Evolutionary conservation across 2,797 vertebrate genomes (phyloP), one percentile per base, ranked within the genome.

Genomic region (Gymnothorax javanicus): DNA sequence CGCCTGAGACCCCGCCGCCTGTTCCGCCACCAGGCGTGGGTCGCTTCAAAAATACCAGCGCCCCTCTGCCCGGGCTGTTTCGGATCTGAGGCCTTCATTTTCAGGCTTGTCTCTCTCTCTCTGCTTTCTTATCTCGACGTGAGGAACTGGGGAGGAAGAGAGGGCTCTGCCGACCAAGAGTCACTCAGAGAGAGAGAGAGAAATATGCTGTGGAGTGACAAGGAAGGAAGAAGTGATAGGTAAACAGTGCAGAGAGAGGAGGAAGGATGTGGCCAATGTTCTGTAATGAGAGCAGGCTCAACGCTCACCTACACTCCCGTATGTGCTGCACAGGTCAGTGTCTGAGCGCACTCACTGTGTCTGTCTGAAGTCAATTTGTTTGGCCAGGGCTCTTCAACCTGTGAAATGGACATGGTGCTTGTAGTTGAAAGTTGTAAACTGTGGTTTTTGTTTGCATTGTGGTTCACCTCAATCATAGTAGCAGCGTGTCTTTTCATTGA

Each of bases 321-420:
- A 99, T 99, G 98, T 99, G 98, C 95, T 99, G 98, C 93, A 94
- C 98, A 93, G 98, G 98, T 99, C 92, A 96, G 98, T 99, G 96
- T 91, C 88, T 84, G 84, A 25, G 2, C 84, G 86, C 67, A 62
- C 83, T 85, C 43, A 0, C 79, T 54, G 8, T 75, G 75, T 11
- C 52, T 27, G 15, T 83, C 85, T 84, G 27, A 77, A 57, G 60
- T 54, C 20, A n/a, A 27, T 64, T 60, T 75, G n/a, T 69, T 54
- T 59, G 20, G 33, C 60, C 83, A 64, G 82, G 64, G 75, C 64
- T 8, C 43, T 84, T 57, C 60, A 17, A 54, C 11, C 69, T 90
- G 88, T 79, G 82, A 62, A 91, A 90, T 87, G 90, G 91, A 88
- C 88, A 71, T 84, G 50, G 82, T 90, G 91, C 62, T 75, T 50